Conservation (phyloP, 2,113 vertebrate species). For the Leucosticte australis region DNA sequence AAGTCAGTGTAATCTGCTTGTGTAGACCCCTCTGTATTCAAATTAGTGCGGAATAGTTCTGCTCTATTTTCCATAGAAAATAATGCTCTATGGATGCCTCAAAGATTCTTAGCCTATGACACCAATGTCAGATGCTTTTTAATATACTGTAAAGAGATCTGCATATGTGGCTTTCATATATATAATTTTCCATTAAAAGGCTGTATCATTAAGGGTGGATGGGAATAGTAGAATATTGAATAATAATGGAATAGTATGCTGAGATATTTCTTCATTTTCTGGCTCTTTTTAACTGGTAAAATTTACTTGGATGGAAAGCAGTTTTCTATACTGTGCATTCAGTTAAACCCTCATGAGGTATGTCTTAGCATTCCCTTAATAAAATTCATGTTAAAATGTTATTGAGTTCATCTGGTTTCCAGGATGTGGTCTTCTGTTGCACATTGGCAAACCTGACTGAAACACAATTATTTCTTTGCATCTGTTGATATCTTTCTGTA, state of each 20-base stretch:
- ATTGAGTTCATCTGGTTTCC: neutral
- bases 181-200: neutral
- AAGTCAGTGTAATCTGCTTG: neutral
- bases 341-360: neutral
- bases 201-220: neutral
- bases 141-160: neutral
- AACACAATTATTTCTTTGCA: neutral
- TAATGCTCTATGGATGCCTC: neutral
- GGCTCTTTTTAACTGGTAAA: neutral
- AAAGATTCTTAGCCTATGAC: neutral
- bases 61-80: neutral
- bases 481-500: neutral
- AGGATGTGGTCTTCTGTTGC: neutral
- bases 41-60: neutral
- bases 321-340: neutral
- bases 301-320: neutral
- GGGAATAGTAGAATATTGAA: neutral
- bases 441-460: neutral
- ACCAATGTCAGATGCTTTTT: neutral
- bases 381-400: neutral
- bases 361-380: neutral
- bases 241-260: neutral
- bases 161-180: neutral
- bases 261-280: neutral
- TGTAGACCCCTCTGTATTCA: neutral